Percentiles rank a stretch among this genome's conserved stretches.
phyloP scores from a whole-genome alignment of 2,797 vertebrate species.

The Tinamus major region DNA sequence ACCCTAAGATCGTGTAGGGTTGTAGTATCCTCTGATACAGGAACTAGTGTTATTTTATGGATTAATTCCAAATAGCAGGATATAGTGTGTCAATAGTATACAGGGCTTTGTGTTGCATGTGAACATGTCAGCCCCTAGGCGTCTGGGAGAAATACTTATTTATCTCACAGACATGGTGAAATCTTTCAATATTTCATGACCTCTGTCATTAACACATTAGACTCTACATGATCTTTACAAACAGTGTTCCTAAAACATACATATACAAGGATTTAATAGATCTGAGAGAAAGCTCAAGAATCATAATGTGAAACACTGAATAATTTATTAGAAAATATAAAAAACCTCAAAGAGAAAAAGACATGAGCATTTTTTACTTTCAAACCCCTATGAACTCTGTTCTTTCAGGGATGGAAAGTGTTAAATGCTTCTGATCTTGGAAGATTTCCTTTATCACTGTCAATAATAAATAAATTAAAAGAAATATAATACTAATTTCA shows the following conservation, averaged over 20 bases:
- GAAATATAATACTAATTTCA: neutral
- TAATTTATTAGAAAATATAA: slow-evolving; percentile 22
- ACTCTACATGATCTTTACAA: slow-evolving; percentile 25
- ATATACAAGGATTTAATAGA: slow-evolving; percentile 35
- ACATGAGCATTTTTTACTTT: neutral
- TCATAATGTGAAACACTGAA: slow-evolving; percentile 12
- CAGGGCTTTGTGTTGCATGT: neutral
- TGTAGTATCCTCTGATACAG: neutral
- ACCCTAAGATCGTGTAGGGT: neutral
- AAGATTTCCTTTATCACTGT: neutral
- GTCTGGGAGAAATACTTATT: slow-evolving; percentile 23
- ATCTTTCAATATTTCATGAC: slow-evolving; percentile 56
- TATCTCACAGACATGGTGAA: slow-evolving; percentile 51
- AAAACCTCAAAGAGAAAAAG: neutral
- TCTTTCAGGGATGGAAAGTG: neutral
- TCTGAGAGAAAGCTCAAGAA: slow-evolving; percentile 25
- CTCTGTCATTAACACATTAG: slow-evolving; percentile 37
- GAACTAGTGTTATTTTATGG: neutral
- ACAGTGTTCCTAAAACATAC: slow-evolving; percentile 53
- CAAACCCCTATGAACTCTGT: neutral
- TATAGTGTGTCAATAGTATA: slow-evolving; percentile 28
- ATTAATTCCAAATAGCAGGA: slow-evolving; percentile 38
- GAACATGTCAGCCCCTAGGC: slow-evolving; percentile 9
- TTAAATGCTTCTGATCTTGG: neutral
- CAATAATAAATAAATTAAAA: neutral